A percentile compares a stretch with the other conserved stretches of the same genome.
These are phyloP conservation scores for Eupithecia inturbata DNA, from an alignment of 2,888 invertebrate genomes.

Conservation along the genomic window DNA sequence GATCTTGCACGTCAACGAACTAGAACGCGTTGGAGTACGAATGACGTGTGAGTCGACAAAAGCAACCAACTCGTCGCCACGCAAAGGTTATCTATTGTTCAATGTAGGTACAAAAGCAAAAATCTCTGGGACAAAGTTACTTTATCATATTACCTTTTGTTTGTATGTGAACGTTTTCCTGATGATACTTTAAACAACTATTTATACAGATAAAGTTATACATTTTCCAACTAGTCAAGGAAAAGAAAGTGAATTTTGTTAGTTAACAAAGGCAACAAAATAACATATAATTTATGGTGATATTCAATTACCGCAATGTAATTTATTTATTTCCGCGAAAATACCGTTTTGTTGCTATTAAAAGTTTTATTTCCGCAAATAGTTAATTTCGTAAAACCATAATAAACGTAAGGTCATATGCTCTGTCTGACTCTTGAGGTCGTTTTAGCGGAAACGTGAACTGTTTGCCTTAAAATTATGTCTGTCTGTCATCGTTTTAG, in stretches of 20 bases:
- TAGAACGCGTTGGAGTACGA: conserved; percentile 64
- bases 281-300: conserved; percentile 47
- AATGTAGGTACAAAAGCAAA: conserved; percentile 44
- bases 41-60: conserved; percentile 59
- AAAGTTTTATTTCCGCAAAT: conserved; percentile 54
- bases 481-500: conserved; percentile 3
- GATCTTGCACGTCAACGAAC: conserved; percentile 61
- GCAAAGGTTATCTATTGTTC: conserved; percentile 58
- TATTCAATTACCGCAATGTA: conserved; percentile 45
- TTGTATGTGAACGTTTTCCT: conserved; percentile 25
- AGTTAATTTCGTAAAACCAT: conserved; percentile 51
- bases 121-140: conserved; percentile 26
- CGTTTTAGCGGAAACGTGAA: conserved; percentile 57
- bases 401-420: conserved; percentile 56
- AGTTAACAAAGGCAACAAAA: conserved; percentile 40
- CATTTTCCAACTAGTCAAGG: conserved; percentile 28
- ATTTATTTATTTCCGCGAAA: conserved; percentile 50
- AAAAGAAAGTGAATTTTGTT: conserved; percentile 41
- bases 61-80: conserved; percentile 62
- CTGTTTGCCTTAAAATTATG: conserved; percentile 41
- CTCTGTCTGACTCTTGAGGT: conserved; percentile 45
- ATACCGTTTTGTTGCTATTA: conserved; percentile 45
- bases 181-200: conserved; percentile 23
- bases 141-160: conserved; percentile 29
- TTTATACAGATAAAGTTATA: conserved; percentile 28